phyloP scores from a whole-genome alignment of 2,113 vertebrate genomes.

The Nerophis ophidion region DNA sequence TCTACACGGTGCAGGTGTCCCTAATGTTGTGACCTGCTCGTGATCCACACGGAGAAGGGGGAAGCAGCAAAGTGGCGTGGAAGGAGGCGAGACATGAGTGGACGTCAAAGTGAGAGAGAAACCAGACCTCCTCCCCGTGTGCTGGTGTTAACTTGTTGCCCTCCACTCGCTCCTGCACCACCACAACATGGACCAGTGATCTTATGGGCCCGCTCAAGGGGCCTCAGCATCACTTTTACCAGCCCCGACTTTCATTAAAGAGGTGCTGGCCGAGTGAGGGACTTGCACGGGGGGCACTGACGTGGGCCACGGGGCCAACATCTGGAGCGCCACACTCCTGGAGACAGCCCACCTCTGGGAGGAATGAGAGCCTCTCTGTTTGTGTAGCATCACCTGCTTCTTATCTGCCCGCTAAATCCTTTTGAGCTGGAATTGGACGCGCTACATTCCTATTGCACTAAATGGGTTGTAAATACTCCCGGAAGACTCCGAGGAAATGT shows the following conservation, averaged over 20 bases:
- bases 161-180: constrained; percentile 25
- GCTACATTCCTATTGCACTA: constrained; percentile 47
- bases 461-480: constrained; percentile 17
- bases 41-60: neutral
- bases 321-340: constrained; percentile 33
- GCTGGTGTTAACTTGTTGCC: constrained; percentile 47
- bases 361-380: constrained; percentile 25
- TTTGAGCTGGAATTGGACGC: constrained; percentile 36
- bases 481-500: constrained; percentile 24
- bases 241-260: constrained; percentile 56
- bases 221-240: constrained; percentile 42
- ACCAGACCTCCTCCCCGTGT: constrained; percentile 22
- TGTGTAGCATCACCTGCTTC: constrained; percentile 15
- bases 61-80: neutral
- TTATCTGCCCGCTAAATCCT: constrained; percentile 44
- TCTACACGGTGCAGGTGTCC: neutral
- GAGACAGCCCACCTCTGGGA: constrained; percentile 1
- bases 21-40: neutral
- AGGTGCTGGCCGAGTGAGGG: constrained; percentile 55
- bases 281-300: constrained; percentile 24
- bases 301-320: constrained; percentile 26
- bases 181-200: constrained; percentile 39
- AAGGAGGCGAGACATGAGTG: constrained; percentile 2
- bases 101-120: constrained; percentile 31
- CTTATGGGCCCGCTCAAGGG: constrained; percentile 50